Conservation (phyloP, 2,113 vertebrate genomes). For the Lepisosteus oculatus region DNA sequence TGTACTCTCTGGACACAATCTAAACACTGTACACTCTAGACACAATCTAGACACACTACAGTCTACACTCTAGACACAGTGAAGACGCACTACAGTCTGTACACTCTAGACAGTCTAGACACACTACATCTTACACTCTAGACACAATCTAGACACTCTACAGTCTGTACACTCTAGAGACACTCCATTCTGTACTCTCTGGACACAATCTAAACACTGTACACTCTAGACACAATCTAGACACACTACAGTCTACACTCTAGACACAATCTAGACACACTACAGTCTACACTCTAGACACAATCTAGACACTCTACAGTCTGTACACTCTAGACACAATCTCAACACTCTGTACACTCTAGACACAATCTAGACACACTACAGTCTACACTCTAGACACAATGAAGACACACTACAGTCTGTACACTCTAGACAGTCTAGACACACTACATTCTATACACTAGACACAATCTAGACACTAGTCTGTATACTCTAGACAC, state of each 20-base stretch:
- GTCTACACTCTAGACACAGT: conserved; percentile 22
- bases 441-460: neutral
- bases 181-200: too few relatives aligned
- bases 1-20: too few relatives aligned
- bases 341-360: neutral
- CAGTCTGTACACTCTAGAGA: too few relatives aligned
- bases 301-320: neutral
- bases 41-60: conserved; percentile 39
- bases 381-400: too few relatives aligned
- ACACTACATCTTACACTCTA: conserved; percentile 13
- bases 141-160: neutral
- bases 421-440: neutral
- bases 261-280: neutral
- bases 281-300: neutral
- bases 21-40: conserved; percentile 15
- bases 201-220: neutral
- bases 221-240: conserved; percentile 26
- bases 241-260: conserved; percentile 24
- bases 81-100: neutral
- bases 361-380: conserved; percentile 37
- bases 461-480: neutral
- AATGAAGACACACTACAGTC: conserved; percentile 2
- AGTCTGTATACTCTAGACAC: conserved; percentile 14
- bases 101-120: conserved; percentile 7
- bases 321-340: too few relatives aligned